Percentiles rank a stretch among this genome's conserved stretches.
These are phyloP conservation scores for Misgurnus mizolepis DNA, from an alignment of 2,113 vertebrate species.

Conservation along the genomic window DNA sequence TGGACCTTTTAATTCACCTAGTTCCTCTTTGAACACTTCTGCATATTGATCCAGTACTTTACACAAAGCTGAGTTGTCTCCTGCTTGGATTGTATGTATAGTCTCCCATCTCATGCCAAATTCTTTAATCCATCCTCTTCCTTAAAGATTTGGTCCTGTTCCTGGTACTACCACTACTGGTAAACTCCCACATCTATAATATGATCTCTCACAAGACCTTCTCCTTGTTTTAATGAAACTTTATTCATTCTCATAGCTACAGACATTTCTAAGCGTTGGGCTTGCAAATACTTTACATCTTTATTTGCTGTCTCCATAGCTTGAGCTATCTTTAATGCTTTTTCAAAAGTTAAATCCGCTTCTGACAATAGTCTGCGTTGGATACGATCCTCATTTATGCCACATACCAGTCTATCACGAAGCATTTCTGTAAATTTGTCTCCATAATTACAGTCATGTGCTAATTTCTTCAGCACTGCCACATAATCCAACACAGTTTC, in stretches of 20 bases:
- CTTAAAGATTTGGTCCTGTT: not conserved
- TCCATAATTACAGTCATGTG: conserved; percentile 31
- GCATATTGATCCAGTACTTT: not conserved
- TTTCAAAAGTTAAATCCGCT: conserved; percentile 39
- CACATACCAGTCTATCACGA: conserved; percentile 43
- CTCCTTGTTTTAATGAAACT: not conserved
- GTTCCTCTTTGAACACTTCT: conserved; percentile 3
- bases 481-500: conserved; percentile 32
- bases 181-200: not conserved
- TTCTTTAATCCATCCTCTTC: conserved; percentile 5
- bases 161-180: not conserved
- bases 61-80: not conserved
- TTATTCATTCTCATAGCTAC: not conserved
- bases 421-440: conserved; percentile 29
- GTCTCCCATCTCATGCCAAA: not conserved
- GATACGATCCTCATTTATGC: conserved; percentile 42
- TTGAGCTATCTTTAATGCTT: conserved; percentile 30
- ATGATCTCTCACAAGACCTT: not conserved
- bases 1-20: not conserved
- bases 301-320: conserved; percentile 37
- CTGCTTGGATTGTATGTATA: not conserved
- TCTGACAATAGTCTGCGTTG: conserved; percentile 37
- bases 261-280: not conserved
- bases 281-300: conserved; percentile 23
- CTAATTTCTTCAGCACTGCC: conserved; percentile 16